Conservation (phyloP, 2,888 invertebrate species). For the Drosophila infuscata region DNA sequence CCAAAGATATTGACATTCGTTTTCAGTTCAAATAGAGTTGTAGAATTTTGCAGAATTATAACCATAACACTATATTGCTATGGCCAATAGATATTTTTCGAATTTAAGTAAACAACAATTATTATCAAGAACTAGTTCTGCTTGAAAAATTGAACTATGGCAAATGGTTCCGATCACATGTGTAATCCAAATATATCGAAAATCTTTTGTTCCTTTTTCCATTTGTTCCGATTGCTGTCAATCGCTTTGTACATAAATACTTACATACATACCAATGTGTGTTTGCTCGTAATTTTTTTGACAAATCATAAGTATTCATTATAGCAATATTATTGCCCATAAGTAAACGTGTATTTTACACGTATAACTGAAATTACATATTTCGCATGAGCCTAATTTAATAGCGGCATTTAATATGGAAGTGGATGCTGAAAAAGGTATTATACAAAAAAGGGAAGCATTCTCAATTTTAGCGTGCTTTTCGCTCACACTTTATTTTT, state of each 20-base stretch:
- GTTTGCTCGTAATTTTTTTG: constrained; percentile 32
- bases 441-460: constrained; percentile 24
- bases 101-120: background rate
- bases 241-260: constrained; percentile 24
- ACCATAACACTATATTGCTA: no score
- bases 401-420: constrained; percentile 27
- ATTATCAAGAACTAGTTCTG: constrained; percentile 6
- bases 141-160: background rate
- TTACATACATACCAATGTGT: constrained; percentile 8
- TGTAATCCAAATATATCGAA: constrained; percentile 30
- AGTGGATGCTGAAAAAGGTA: constrained; percentile 45
- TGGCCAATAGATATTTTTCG: background rate
- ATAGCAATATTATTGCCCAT: constrained; percentile 6
- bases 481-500: constrained; percentile 30
- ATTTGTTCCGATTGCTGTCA: constrained; percentile 16
- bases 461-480: constrained; percentile 36
- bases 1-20: background rate
- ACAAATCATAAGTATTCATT: constrained; percentile 23
- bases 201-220: constrained; percentile 25
- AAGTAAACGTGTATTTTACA: background rate
- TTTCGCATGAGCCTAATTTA: constrained; percentile 15
- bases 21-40: background rate
- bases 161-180: constrained; percentile 3
- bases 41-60: background rate
- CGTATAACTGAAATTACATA: background rate